Evolutionary conservation across 1,140 invertebrate species (phyloP).

Genomic region (Mizuhopecten yessoensis): DNA sequence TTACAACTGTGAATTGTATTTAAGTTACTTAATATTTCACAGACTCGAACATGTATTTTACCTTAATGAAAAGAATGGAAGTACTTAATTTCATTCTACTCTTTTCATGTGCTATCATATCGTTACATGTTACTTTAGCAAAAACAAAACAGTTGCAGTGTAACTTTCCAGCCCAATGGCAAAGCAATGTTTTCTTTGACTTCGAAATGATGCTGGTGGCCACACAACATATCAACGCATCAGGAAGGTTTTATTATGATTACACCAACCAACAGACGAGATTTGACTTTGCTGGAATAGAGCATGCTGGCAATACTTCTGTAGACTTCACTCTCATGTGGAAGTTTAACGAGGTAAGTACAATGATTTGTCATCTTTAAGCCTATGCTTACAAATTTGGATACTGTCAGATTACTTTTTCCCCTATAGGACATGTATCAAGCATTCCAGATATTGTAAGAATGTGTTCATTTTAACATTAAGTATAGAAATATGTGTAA

Average conservation of each 20-base stretch:
- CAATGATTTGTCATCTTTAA: not conserved
- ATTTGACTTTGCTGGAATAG: not conserved
- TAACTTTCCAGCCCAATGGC: not conserved
- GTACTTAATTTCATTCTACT: not conserved
- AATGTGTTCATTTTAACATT: too few relatives aligned
- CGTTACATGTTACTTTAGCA: not conserved
- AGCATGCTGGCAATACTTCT: not conserved
- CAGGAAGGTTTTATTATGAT: not conserved
- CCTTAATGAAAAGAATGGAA: not conserved
- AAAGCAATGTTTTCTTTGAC: not conserved
- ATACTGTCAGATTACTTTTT: too few relatives aligned
- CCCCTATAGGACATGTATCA: too few relatives aligned
- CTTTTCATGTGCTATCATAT: not conserved
- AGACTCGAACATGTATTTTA: too few relatives aligned
- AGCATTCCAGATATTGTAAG: too few relatives aligned
- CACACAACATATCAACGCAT: not conserved
- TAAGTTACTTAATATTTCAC: too few relatives aligned
- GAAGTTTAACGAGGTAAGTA: slow-evolving; percentile 2
- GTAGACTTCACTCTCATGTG: not conserved
- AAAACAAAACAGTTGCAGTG: not conserved
- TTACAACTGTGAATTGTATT: too few relatives aligned
- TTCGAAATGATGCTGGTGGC: not conserved
- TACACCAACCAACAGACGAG: not conserved
- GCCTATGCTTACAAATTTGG: too few relatives aligned
- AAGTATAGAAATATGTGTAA: too few relatives aligned